Base-by-base conservation (phyloP, 2,797 vertebrate genomes). In the Parauchenoglanis ngamensis region DNA sequence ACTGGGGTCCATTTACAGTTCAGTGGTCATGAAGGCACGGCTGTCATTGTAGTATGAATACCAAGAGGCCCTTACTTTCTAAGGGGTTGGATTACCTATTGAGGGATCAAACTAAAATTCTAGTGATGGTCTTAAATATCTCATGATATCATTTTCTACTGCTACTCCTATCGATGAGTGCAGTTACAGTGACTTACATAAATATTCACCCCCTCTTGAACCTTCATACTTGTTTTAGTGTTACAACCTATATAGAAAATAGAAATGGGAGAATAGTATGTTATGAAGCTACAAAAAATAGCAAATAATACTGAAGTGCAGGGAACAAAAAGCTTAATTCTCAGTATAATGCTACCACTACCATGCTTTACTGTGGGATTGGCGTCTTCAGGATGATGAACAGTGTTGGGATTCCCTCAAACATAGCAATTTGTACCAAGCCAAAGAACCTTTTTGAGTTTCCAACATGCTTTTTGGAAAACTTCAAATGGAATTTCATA, bases 1-100 rank as follows among this genome's bases (percentile, higher is more conserved):
- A 12, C 35, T 68, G 25, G 46, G 31, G 49, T 81, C 63, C 85
- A 52, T 49, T 82, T 61, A 70, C 79, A 61, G 31, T 72, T 80
- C 52, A 86, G 25, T 52, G 77, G 10, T 81, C 35, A 81, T 44
- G 54, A 70, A 31, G 49, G 54, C 28, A 7, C 23, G 5, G 57
- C 35, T 28, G 54, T 79, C 65, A 70, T 72, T 81, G 67, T 68
- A 49, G 23, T 11, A 46, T 80, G 56, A 61, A 80, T 61, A 80
- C 21, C 31, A 25, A 61, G 56, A 61, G 28, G 52, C 56, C 56
- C 23, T 80, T 44, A n/a, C 56, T 44, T 44, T 80, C 23, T 44
- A 35, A 13, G 21, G 78, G 57, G 21, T 78, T 80, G 76, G 15
- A 57, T 78, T 31, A 78, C 52, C 49, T 54, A 77, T 77, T 56